phyloP scores from a whole-genome alignment of 2,113 vertebrate species.

The Theristicus caerulescens region DNA sequence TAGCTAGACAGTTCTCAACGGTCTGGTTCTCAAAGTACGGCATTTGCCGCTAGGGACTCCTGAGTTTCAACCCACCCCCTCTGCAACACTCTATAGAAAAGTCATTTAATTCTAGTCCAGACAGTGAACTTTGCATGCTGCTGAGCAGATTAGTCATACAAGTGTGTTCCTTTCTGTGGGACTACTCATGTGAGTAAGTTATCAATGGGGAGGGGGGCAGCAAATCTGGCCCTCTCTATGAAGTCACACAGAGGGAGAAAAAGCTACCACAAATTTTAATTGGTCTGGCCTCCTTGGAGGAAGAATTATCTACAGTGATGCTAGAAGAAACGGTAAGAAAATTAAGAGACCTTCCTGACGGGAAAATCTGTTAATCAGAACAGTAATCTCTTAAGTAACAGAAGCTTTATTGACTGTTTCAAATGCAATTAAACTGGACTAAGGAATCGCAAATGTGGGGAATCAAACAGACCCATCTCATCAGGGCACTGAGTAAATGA shows the following conservation, averaged over 20 bases:
- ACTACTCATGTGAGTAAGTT: slow-evolving; percentile 45
- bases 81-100: neutral
- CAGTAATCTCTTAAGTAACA: neutral
- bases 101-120: slow-evolving; percentile 40
- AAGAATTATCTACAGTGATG: neutral
- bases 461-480: neutral
- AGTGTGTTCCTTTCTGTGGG: slow-evolving; percentile 33
- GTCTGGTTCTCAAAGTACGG: neutral
- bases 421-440: neutral
- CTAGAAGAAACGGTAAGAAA: neutral
- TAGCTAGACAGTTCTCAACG: neutral
- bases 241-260: slow-evolving; percentile 13
- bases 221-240: neutral
- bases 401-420: neutral
- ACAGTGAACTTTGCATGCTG: neutral
- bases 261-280: slow-evolving; percentile 42
- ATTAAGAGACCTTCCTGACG: neutral
- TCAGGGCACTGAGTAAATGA: neutral
- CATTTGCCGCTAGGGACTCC: neutral
- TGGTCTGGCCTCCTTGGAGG: neutral
- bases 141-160: slow-evolving; percentile 51
- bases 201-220: neutral
- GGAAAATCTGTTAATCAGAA: neutral
- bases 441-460: neutral
- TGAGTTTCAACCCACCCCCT: neutral